Evolutionary conservation across 2,113 vertebrate species (phyloP), one percentile per base, ranked within the genome.

Genomic region (Ictalurus punctatus): DNA sequence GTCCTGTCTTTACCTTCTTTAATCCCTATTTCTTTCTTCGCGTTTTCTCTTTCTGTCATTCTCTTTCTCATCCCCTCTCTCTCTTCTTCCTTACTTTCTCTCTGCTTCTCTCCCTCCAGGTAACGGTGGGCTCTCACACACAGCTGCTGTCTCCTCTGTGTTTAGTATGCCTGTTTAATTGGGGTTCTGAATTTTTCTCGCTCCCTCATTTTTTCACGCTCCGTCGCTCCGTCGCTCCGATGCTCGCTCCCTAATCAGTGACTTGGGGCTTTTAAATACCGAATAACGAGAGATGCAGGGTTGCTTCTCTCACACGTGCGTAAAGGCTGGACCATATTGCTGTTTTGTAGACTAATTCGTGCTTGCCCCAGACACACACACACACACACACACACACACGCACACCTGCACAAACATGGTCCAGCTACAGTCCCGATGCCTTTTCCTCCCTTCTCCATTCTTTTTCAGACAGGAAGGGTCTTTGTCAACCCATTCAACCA

Each of bases 91-190:
- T 19, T 27, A 80, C 12, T 27, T 40, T 83, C 83, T 71, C 56
- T 30, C 56, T 61, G 23, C 23, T 40, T 63, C 84, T 69, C 61
- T 34, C 21, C 7, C 80, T 81, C 89, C 37, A 48, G 74, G 74
- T 74, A 23, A 78, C 13, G 21, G 40, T 48, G 44, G 23, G 44
- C 44, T 48, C 9, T 23, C 90, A 88, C 90, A 83, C 90, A 91
- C 94, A 95, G 93, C 95, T 95, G 94, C 91, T 80, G 89, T 93
- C 95, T 93, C 94, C 63, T 30, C 92, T 91, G 92, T 95, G 95
- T 93, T 95, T 94, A 95, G 93, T 93, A 92, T 95, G 92, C 14
- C 30, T 2, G 6, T 71, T 78, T 74, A 59, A 79, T 59, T 21
- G 78, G 86, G 84, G 76, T 80, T 61, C 67, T 63, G 63, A 61